Conservation (phyloP, 2,888 invertebrate genomes). For the Actias luna region DNA sequence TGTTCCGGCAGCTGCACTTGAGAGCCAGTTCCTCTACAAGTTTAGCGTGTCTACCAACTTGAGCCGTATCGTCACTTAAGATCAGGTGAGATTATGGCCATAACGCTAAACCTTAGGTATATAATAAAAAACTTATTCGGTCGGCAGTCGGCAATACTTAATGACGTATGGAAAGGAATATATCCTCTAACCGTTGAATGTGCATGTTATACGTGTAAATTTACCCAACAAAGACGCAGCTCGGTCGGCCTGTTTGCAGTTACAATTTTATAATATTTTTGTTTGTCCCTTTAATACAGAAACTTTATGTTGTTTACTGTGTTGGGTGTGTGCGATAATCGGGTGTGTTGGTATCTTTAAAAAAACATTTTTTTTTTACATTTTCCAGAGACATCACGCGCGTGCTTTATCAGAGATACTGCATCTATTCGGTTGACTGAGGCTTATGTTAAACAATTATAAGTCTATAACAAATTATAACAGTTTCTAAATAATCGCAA, state of each 20-base stretch:
- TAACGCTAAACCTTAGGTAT: too few relatives aligned
- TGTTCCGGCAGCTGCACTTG: too few relatives aligned
- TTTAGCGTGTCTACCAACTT: too few relatives aligned
- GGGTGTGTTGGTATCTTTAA: not conserved
- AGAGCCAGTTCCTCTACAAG: too few relatives aligned
- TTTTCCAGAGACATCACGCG: not conserved
- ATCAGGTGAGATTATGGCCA: too few relatives aligned
- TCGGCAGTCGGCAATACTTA: too few relatives aligned
- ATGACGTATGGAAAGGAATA: slow-evolving; percentile 11
- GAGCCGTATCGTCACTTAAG: too few relatives aligned
- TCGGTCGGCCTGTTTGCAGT: slow-evolving; percentile 6
- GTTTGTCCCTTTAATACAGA: slow-evolving; percentile 3
- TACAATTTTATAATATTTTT: slow-evolving; percentile 8
- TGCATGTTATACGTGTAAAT: slow-evolving; percentile 10
- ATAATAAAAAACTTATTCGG: too few relatives aligned
- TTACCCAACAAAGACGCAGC: slow-evolving; percentile 1
- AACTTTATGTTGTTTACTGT: slow-evolving; percentile 4
- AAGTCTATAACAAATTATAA: too few relatives aligned
- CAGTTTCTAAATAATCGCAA: too few relatives aligned
- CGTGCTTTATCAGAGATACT: not conserved
- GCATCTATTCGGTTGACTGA: not conserved
- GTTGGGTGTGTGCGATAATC: too few relatives aligned
- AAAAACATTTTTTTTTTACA: not conserved
- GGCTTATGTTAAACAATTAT: too few relatives aligned
- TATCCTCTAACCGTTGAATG: not conserved